Percentiles rank a stretch among this genome's conserved stretches.
phyloP scores from a whole-genome alignment of 1,140 invertebrate genomes.

The Nebria ingens region DNA sequence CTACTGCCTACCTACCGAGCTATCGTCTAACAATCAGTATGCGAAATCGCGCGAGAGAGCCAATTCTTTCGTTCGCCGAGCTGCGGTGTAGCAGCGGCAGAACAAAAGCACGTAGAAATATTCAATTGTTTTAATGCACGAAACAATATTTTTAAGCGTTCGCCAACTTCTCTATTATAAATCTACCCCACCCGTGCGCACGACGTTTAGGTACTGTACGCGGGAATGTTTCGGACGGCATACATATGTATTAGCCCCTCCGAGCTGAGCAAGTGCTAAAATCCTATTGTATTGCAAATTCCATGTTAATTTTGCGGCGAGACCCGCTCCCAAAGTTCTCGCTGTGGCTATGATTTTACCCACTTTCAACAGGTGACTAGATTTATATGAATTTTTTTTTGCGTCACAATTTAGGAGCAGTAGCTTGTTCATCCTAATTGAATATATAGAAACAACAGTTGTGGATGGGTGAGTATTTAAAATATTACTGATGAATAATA shows the following conservation, averaged over 20 bases:
- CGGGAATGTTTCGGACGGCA: slow-evolving; percentile 16
- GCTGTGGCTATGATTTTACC: slow-evolving; percentile 29
- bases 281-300: slow-evolving; percentile 35
- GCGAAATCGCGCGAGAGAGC: neutral
- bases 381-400: slow-evolving; percentile 6
- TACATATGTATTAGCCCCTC: slow-evolving; percentile 33
- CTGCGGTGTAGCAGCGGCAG: no score
- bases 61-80: neutral
- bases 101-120: neutral
- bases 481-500: no score
- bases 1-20: no score
- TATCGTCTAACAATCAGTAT: no score
- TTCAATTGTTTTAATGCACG: slow-evolving; percentile 9
- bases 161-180: slow-evolving; percentile 8
- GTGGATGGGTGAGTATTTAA: no score
- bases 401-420: no score
- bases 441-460: no score
- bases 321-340: slow-evolving; percentile 29
- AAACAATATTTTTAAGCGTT: slow-evolving; percentile 8
- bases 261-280: slow-evolving; percentile 28
- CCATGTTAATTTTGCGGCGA: slow-evolving; percentile 28
- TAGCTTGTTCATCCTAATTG: no score
- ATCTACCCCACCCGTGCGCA: no score
- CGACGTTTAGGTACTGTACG: no score
- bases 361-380: slow-evolving; percentile 28